A percentile compares a stretch with the other conserved stretches of the same genome.
phyloP scores from a whole-genome alignment of 35 echinoderm and acorn worm species.

The Lytechinus pictus region DNA sequence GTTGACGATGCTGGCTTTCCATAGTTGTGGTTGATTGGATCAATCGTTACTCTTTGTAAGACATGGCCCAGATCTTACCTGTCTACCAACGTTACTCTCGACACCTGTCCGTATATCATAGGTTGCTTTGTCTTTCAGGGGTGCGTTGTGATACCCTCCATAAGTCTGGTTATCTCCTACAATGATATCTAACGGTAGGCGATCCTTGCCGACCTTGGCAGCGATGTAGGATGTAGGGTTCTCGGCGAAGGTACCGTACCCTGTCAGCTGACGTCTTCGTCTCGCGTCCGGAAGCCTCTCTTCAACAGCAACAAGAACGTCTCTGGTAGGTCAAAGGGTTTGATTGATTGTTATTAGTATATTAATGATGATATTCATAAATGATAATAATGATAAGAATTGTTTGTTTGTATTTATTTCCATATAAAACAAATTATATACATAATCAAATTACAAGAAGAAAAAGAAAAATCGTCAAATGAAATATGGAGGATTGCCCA shows the following conservation, averaged over 20 bases:
- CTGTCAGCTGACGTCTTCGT: conserved; percentile 17
- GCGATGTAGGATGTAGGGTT: conserved; percentile 63
- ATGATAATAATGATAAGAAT: too few relatives aligned
- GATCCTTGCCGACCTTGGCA: conserved; percentile 53
- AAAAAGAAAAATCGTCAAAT: too few relatives aligned
- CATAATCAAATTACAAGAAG: too few relatives aligned
- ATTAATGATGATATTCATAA: too few relatives aligned
- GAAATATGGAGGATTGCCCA: too few relatives aligned
- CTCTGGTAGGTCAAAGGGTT: conserved; percentile 16
- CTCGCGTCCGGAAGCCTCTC: neutral
- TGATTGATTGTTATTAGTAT: neutral
- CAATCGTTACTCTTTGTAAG: too few relatives aligned
- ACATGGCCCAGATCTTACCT: neutral
- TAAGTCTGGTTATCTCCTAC: conserved; percentile 75
- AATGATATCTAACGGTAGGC: conserved; percentile 52
- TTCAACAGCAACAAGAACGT: neutral
- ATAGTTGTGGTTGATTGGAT: too few relatives aligned
- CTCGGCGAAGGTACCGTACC: neutral
- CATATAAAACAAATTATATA: too few relatives aligned
- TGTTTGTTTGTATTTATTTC: too few relatives aligned
- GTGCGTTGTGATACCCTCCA: conserved; percentile 74
- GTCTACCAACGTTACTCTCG: conserved; percentile 39
- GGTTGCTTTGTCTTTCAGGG: conserved; percentile 50
- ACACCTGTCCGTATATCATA: conserved; percentile 70
- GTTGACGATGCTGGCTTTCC: too few relatives aligned